phyloP scores from a whole-genome alignment of 2,797 vertebrate genomes.

The Tarsius wallacei region DNA sequence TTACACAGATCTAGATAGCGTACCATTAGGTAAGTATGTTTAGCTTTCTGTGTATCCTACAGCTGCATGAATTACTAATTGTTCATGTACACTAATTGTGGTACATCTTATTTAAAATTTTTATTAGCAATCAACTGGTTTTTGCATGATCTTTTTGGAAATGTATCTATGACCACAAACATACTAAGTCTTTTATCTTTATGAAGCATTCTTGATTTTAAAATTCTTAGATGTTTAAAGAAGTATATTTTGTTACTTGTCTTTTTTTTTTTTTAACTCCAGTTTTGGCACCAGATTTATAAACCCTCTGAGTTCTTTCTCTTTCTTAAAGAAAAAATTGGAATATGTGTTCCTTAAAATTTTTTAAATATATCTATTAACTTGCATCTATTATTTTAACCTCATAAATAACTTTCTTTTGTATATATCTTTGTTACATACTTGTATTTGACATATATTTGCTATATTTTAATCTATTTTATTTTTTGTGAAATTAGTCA shows the following conservation, averaged over 20 bases:
- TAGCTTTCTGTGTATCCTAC: conserved; percentile 92
- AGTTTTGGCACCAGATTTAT: neutral
- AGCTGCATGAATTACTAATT: conserved; percentile 93
- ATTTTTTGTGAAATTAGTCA: conserved; percentile 66
- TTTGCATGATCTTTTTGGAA: conserved; percentile 90
- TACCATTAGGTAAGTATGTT: conserved; percentile 96
- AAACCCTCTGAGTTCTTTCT: conserved; percentile 19
- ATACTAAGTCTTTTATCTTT: conserved; percentile 78
- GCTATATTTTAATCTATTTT: conserved; percentile 23
- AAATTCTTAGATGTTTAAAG: conserved; percentile 63
- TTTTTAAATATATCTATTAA: conserved; percentile 64
- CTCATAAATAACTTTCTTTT: conserved; percentile 72
- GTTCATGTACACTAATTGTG: conserved; percentile 92
- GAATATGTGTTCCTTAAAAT: conserved; percentile 18
- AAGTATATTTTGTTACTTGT: conserved; percentile 60
- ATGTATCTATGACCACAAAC: conserved; percentile 79
- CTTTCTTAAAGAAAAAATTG: conserved; percentile 54
- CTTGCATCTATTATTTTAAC: conserved; percentile 73
- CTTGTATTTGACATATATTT: conserved; percentile 37
- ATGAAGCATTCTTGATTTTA: conserved; percentile 62
- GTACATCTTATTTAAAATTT: conserved; percentile 86
- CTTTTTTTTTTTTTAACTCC: conserved; percentile 31
- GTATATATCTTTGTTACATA: conserved; percentile 28
- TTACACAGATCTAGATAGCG: conserved; percentile 99
- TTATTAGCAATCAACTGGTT: conserved; percentile 79